Percentiles rank a stretch among this genome's conserved stretches.
Evolutionary conservation across 1,140 invertebrate species (phyloP).

Genomic region (Lepidurus packardi): DNA sequence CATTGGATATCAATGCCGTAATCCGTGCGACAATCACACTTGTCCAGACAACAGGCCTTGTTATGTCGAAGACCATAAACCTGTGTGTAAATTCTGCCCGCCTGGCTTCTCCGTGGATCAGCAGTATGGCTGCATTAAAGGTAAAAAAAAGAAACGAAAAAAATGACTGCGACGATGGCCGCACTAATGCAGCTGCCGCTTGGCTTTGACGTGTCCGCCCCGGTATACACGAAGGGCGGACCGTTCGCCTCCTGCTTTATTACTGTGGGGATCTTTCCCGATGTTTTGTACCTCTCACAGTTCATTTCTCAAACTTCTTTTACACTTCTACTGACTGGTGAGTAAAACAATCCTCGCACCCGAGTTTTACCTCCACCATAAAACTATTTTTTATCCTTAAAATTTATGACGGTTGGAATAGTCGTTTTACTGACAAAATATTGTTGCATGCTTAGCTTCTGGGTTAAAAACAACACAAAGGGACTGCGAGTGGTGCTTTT

Average conservation of each 20-base stretch:
- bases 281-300: neutral
- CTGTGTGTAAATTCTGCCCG: conserved; percentile 89
- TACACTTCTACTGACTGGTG: conserved; percentile 11
- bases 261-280: neutral
- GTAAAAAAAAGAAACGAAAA: conserved; percentile 55
- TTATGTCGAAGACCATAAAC: conserved; percentile 84
- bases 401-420: neutral
- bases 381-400: neutral
- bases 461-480: no score
- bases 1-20: conserved; percentile 79
- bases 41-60: conserved; percentile 77
- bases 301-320: neutral
- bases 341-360: conserved; percentile 15
- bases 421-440: neutral
- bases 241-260: conserved; percentile 25
- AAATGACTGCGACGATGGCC: conserved; percentile 36
- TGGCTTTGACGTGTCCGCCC: neutral
- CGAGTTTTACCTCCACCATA: neutral
- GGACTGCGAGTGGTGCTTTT: conserved; percentile 3
- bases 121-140: conserved; percentile 89
- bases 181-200: conserved; percentile 38
- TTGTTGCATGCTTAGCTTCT: neutral
- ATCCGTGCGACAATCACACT: conserved; percentile 72
- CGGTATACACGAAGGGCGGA: neutral
- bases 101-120: conserved; percentile 78